phyloP scores from a whole-genome alignment of 2,888 invertebrate genomes.

The Drosophila trichaetosa region DNA sequence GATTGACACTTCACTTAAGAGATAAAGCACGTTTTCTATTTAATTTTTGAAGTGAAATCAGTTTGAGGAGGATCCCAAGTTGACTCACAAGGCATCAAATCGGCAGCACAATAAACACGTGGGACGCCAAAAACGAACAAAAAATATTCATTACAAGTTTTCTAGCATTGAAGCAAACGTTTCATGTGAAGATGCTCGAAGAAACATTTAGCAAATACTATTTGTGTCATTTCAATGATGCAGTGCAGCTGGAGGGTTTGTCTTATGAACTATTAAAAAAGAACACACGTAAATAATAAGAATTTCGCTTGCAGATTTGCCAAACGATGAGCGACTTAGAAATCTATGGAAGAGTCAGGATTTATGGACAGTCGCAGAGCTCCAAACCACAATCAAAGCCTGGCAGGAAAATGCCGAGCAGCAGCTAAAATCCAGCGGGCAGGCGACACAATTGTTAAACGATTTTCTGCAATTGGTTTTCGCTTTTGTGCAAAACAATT shows the following conservation, averaged over 20 bases:
- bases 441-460: conserved; percentile 65
- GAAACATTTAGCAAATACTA: conserved; percentile 62
- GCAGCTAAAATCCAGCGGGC: conserved; percentile 8
- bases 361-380: conserved; percentile 65
- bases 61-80: not conserved
- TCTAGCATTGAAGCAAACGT: not conserved
- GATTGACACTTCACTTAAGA: not conserved
- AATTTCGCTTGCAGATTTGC: conserved; percentile 56
- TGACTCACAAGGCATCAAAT: too few species aligned
- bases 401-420: conserved; percentile 48
- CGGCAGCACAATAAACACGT: conserved; percentile 16
- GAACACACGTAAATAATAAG: fast-evolving
- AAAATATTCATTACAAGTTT: not conserved
- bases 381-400: conserved; percentile 58
- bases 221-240: conserved; percentile 81
- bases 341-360: conserved; percentile 68
- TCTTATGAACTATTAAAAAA: not conserved
- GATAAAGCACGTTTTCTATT: not conserved
- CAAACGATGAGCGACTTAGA: conserved; percentile 53
- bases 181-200: conserved; percentile 46
- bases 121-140: conserved; percentile 23
- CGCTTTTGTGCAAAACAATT: conserved; percentile 92
- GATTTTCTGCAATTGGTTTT: conserved; percentile 88
- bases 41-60: not conserved
- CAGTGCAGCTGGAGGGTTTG: conserved; percentile 57